Evolutionary conservation across 2,888 invertebrate species (phyloP).

Genomic region (Unio delphinus): DNA sequence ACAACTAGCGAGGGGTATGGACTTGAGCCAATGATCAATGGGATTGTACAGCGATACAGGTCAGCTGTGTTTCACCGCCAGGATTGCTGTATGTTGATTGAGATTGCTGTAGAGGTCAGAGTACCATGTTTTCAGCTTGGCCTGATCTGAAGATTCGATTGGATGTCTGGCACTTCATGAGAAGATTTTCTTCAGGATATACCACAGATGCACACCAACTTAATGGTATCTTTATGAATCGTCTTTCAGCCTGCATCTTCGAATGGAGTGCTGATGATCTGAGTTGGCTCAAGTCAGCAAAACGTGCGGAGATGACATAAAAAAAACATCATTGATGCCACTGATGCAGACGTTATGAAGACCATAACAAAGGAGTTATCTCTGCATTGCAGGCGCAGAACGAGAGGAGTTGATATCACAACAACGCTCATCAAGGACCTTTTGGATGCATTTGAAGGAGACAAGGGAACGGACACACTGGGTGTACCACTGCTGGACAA

Average conservation of each 20-base stretch:
- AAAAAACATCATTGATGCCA: slow-evolving; percentile 5
- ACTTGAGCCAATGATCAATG: slow-evolving; percentile 25
- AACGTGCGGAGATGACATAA: slow-evolving; percentile 20
- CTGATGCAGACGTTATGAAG: slow-evolving; percentile 13
- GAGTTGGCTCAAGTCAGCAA: slow-evolving; percentile 22
- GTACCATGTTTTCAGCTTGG: slow-evolving; percentile 13
- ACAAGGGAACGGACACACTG: slow-evolving; percentile 13
- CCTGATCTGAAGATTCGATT: slow-evolving; percentile 17
- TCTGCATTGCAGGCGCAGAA: slow-evolving; percentile 30
- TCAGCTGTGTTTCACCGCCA: slow-evolving; percentile 25
- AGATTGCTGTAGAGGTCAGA: slow-evolving; percentile 35
- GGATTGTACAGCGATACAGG: slow-evolving; percentile 28
- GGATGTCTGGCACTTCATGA: slow-evolving; percentile 47
- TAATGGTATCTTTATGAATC: slow-evolving; percentile 34
- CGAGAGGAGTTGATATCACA: slow-evolving; percentile 29
- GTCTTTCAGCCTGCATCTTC: slow-evolving; percentile 36
- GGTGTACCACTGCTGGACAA: slow-evolving; percentile 34
- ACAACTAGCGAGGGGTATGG: slow-evolving; percentile 37
- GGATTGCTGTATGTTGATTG: slow-evolving; percentile 36
- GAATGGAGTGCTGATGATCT: slow-evolving; percentile 35
- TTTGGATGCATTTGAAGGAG: slow-evolving; percentile 10
- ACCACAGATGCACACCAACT: slow-evolving; percentile 36
- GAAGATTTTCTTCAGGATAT: slow-evolving; percentile 19
- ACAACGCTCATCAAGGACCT: slow-evolving; percentile 13
- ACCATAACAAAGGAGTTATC: slow-evolving; percentile 28